phyloP scores from a whole-genome alignment of 2,113 vertebrate genomes.

The Cyprichromis sp. region DNA sequence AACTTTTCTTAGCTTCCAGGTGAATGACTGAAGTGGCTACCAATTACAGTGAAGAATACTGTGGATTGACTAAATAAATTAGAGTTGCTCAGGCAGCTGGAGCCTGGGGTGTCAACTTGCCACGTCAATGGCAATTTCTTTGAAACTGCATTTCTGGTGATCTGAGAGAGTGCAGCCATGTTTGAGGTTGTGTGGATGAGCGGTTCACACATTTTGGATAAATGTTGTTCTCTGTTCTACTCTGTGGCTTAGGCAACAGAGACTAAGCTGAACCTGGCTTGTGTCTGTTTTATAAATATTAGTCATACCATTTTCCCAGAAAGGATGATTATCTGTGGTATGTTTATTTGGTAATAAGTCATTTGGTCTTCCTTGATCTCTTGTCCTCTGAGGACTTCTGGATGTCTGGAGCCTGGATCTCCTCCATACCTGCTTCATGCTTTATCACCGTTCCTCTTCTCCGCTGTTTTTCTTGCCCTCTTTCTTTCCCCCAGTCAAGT shows the following conservation, averaged over 20 bases:
- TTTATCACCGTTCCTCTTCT: neutral
- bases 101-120: neutral
- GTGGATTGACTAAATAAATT: neutral
- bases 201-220: neutral
- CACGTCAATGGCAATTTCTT: neutral
- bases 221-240: neutral
- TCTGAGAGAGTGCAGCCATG: neutral
- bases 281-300: neutral
- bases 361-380: neutral
- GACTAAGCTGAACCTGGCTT: neutral
- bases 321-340: neutral
- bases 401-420: neutral
- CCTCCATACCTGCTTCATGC: neutral
- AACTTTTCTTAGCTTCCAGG: neutral
- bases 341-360: neutral
- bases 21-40: neutral
- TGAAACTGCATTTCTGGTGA: neutral
- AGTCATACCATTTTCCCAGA: neutral
- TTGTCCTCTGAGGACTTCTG: neutral
- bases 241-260: neutral
- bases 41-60: neutral
- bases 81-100: neutral
- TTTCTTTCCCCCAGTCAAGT: neutral
- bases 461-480: rapidly evolving
- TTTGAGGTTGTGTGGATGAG: neutral